These are phyloP conservation scores for Pangasius larnaudii DNA, from an alignment of 2,797 vertebrate genomes.

Conservation along the genomic window DNA sequence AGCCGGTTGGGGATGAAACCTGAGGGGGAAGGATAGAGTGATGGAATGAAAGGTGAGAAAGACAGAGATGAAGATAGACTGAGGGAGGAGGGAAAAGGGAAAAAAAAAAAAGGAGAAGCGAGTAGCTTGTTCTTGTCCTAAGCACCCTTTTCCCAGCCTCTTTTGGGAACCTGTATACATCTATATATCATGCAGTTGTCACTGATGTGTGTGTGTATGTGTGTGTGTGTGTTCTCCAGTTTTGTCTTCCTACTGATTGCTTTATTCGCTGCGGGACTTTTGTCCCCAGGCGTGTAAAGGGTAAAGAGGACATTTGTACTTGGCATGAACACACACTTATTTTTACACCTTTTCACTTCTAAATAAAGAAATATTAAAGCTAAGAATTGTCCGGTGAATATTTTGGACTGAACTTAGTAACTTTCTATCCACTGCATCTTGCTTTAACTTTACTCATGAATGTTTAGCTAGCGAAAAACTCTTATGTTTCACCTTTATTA, in stretches of 20 bases:
- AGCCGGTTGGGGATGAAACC: constrained; percentile 38
- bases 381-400: neutral
- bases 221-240: constrained; percentile 37
- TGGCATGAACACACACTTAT: neutral
- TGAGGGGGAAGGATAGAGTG: constrained; percentile 45
- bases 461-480: neutral
- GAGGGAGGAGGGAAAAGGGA: constrained; percentile 7
- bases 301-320: constrained; percentile 42
- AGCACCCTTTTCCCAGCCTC: constrained; percentile 28
- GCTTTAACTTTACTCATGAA: neutral
- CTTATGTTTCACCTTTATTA: no score
- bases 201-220: constrained; percentile 23
- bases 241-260: constrained; percentile 34
- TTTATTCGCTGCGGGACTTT: constrained; percentile 34
- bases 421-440: neutral
- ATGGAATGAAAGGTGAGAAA: constrained; percentile 47
- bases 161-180: constrained; percentile 20
- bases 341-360: neutral
- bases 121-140: constrained; percentile 41
- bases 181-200: constrained; percentile 42
- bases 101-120: constrained; percentile 19
- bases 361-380: neutral
- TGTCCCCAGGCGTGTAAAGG: constrained; percentile 31
- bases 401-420: neutral
- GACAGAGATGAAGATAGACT: constrained; percentile 42